Base-by-base conservation (phyloP, 1,140 invertebrate genomes). In the Lutraria rhynchaena region DNA sequence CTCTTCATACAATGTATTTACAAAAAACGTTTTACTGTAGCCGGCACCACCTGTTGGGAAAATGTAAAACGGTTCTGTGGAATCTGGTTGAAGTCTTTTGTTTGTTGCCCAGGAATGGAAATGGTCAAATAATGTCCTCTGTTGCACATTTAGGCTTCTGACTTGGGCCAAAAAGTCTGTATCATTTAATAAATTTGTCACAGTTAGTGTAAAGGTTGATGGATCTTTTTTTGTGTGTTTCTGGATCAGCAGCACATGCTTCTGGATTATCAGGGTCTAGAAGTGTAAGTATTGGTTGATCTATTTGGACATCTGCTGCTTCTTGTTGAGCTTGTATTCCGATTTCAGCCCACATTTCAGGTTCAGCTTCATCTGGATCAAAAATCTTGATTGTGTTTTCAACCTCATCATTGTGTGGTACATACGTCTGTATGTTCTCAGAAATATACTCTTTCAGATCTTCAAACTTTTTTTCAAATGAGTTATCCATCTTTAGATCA, bases 1-100 rank as follows among this genome's bases (percentile, higher is more conserved):
- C n/a, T n/a, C n/a, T 71, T 81, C 55, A 71, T 81, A 81, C 35
- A 81, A 35, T 60, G 78, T 71, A 49, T 81, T 81, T 29, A 81
- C 46, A 3, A 67, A 41, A 49, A 57, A 67, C 1, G 65, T 81
- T 60, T 81, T 81, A 0, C 65, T 67, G 51, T 4, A 13, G 1
- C 67, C 78, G 29, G 51, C 78, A 2, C 78, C 67, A 22, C 69
- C 69, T 5, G 63, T 61, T 11, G 73, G 53, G 46, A 73, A 71
- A 27, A 81, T 71, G 53, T 70, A 73, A 58, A 81, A 73, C 61
- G 67, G 78, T 73, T 81, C 58, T 24, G 69, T 57, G 22, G 35
- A 11, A 35, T 63, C 58, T 60, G 67, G 46, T 49, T 70, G 31
- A 17, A 63, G 67, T 31, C 69, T 70, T 61, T 71, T 17, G 46